These are phyloP conservation scores for Uria aalge DNA, from an alignment of 2,113 vertebrate species.

Conservation along the genomic window DNA sequence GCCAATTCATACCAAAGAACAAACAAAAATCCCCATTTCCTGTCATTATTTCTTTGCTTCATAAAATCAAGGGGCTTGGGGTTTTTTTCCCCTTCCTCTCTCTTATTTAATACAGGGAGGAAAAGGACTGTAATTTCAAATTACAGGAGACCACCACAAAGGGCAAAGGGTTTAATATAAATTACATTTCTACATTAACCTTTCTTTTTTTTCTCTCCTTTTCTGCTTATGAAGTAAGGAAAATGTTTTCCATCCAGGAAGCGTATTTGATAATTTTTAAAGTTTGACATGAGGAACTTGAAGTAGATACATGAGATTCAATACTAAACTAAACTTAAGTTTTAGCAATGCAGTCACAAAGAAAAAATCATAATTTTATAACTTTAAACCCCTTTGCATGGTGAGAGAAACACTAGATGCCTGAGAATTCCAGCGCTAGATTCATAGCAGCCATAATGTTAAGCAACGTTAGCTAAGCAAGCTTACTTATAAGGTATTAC, in stretches of 20 bases:
- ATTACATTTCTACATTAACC: constrained; percentile 74
- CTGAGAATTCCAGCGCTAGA: neutral
- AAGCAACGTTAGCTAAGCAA: neutral
- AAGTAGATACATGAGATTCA: neutral
- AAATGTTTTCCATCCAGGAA: neutral
- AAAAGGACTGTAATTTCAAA: constrained; percentile 74
- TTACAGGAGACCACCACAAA: constrained; percentile 71
- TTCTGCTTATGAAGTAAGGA: neutral
- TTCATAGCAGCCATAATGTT: neutral
- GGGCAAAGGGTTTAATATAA: constrained; percentile 78
- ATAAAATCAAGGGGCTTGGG: constrained; percentile 51
- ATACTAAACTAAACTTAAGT: neutral
- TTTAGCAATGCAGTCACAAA: neutral
- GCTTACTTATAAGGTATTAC: neutral
- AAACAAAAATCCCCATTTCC: constrained; percentile 74
- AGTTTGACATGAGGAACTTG: neutral
- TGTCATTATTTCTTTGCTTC: constrained; percentile 75
- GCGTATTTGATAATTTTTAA: neutral
- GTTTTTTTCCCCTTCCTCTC: neutral
- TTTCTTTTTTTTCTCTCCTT: constrained; percentile 32
- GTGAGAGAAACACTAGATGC: neutral
- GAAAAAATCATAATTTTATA: neutral
- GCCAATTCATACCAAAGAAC: constrained; percentile 84
- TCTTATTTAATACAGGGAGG: neutral
- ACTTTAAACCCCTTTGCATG: neutral